Conservation (phyloP, 2,888 invertebrate species). For the Phania funesta region DNA sequence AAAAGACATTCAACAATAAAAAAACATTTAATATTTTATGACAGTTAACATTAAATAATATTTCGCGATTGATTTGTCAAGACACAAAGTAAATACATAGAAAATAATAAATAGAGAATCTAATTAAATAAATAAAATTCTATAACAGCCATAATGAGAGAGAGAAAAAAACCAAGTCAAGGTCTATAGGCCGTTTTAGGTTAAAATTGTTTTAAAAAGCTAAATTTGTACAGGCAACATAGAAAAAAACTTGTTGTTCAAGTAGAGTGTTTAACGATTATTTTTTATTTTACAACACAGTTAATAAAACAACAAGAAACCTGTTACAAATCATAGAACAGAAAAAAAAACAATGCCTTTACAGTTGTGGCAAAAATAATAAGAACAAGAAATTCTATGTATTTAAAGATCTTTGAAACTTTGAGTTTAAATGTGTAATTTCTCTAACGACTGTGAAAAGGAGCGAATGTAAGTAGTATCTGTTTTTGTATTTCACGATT, state of each 20-base stretch:
- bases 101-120: neutral
- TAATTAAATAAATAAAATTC: conserved; percentile 1
- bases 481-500: no score
- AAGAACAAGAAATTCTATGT: neutral
- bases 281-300: conserved; percentile 16
- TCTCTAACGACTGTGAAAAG: no score
- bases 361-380: neutral
- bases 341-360: neutral
- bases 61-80: conserved; percentile 33
- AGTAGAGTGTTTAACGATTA: neutral
- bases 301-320: neutral
- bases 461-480: no score
- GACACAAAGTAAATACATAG: neutral
- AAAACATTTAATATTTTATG: neutral
- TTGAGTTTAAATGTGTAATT: no score
- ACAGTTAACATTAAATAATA: neutral
- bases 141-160: neutral
- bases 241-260: conserved; percentile 37
- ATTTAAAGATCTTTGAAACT: no score
- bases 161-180: conserved; percentile 59
- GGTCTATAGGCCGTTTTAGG: conserved; percentile 66
- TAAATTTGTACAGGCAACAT: neutral
- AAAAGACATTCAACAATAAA: neutral
- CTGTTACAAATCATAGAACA: conserved; percentile 3
- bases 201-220: conserved; percentile 30